These are phyloP conservation scores for Channa argus DNA, from an alignment of 2,113 vertebrate genomes.

Conservation along the genomic window DNA sequence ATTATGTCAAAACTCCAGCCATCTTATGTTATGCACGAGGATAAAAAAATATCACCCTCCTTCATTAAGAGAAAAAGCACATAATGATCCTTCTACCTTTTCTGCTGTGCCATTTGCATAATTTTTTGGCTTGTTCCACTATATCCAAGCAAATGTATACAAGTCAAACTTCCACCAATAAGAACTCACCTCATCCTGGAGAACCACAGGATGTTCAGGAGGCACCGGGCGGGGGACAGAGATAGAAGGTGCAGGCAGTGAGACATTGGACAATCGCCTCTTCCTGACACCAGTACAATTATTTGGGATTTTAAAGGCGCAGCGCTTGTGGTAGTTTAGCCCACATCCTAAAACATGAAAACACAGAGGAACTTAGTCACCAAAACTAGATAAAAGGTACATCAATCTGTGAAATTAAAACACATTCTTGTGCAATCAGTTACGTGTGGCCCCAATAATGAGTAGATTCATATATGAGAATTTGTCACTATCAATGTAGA, in stretches of 20 bases:
- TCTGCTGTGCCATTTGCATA: neutral
- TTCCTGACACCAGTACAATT: conserved; percentile 97
- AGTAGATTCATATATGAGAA: neutral
- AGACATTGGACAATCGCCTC: conserved; percentile 93
- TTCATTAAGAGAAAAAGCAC: conserved; percentile 13
- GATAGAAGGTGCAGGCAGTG: conserved; percentile 91
- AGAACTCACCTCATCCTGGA: conserved; percentile 89
- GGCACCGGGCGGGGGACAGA: conserved; percentile 89
- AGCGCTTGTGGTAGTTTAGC: conserved; percentile 97
- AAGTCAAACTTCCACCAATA: neutral
- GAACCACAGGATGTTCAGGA: conserved; percentile 83
- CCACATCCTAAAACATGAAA: conserved; percentile 88
- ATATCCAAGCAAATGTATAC: neutral
- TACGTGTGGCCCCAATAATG: conserved; percentile 25
- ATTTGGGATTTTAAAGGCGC: conserved; percentile 99
- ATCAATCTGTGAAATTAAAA: conserved; percentile 1
- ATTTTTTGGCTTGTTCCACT: neutral
- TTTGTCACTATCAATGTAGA: conserved; percentile 5
- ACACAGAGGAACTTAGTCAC: conserved; percentile 20
- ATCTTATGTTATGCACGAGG: neutral
- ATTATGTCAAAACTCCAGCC: conserved; percentile 16
- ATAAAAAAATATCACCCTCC: conserved; percentile 14
- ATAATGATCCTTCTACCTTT: conserved; percentile 12
- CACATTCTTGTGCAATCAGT: neutral
- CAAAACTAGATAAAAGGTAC: neutral